Evolutionary conservation across 2,797 vertebrate genomes (phyloP).

Genomic region (Rhinichthys osculus): DNA sequence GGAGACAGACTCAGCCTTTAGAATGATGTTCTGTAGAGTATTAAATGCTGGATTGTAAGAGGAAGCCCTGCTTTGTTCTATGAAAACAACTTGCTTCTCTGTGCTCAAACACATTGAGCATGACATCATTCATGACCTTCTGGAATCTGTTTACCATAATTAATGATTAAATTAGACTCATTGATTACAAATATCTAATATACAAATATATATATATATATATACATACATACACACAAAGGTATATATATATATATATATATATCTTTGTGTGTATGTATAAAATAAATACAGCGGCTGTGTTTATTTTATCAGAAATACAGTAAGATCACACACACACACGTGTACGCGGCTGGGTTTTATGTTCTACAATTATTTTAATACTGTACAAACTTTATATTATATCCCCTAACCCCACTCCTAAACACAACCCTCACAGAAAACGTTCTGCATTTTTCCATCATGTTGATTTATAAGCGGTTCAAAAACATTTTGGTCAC

Average conservation of each 20-base stretch:
- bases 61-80: not conserved
- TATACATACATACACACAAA: too few species aligned
- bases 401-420: not conserved
- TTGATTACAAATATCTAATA: too few species aligned
- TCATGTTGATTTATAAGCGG: not conserved
- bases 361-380: not conserved
- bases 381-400: not conserved
- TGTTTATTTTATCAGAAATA: not conserved
- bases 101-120: not conserved
- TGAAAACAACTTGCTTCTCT: constrained; percentile 1
- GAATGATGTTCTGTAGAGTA: constrained; percentile 31
- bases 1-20: constrained; percentile 1
- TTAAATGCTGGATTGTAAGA: constrained; percentile 22
- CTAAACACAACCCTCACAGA: not conserved
- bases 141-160: too few species aligned
- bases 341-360: not conserved
- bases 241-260: too few species aligned
- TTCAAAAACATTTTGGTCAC: not conserved
- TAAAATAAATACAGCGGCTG: not conserved
- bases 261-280: too few species aligned
- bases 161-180: too few species aligned
- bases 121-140: too few species aligned
- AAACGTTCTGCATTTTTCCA: not conserved
- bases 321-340: not conserved
- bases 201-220: too few species aligned